A percentile compares a stretch with the other conserved stretches of the same genome.
Conservation (phyloP, 2,888 invertebrate genomes). For the Ormyrus labotus region DNA sequence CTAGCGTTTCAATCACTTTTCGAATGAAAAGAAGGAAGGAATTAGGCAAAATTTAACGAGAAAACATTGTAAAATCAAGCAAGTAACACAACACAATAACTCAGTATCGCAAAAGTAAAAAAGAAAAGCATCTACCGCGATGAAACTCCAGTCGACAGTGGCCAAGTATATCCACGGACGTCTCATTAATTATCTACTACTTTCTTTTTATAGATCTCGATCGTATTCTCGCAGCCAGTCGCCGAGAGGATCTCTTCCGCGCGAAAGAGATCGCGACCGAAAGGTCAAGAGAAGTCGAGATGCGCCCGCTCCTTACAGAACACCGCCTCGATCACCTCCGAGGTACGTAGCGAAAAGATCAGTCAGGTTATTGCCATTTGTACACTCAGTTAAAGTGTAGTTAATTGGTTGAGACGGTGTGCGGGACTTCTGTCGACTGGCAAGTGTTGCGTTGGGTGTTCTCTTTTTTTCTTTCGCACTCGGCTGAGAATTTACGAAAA, state of each 20-base stretch:
- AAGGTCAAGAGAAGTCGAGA: slow-evolving; percentile 66
- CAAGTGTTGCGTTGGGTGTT: not conserved
- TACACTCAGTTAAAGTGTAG: not conserved
- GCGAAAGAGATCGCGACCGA: slow-evolving; percentile 70
- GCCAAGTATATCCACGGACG: too few relatives aligned
- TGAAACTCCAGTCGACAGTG: not conserved
- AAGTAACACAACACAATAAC: too few relatives aligned
- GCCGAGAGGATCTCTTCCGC: slow-evolving; percentile 77
- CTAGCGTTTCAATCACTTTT: too few relatives aligned
- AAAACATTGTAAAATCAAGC: too few relatives aligned
- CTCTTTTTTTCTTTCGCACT: not conserved
- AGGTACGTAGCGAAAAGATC: slow-evolving; percentile 64
- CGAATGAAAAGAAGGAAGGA: too few relatives aligned
- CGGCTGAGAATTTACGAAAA: not conserved
- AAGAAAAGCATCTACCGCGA: too few relatives aligned
- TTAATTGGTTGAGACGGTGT: not conserved
- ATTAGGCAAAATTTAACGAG: too few relatives aligned
- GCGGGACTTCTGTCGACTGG: not conserved
- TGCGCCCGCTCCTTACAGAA: slow-evolving; percentile 68
- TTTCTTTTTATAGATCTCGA: slow-evolving; percentile 78
- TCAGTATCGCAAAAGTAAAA: too few relatives aligned
- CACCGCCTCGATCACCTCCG: slow-evolving; percentile 72
- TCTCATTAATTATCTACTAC: not conserved
- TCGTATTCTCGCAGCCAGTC: slow-evolving; percentile 81
- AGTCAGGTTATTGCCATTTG: not conserved